These are phyloP conservation scores for Chaetops frenatus DNA, from an alignment of 2,113 vertebrate species.

Conservation along the genomic window DNA sequence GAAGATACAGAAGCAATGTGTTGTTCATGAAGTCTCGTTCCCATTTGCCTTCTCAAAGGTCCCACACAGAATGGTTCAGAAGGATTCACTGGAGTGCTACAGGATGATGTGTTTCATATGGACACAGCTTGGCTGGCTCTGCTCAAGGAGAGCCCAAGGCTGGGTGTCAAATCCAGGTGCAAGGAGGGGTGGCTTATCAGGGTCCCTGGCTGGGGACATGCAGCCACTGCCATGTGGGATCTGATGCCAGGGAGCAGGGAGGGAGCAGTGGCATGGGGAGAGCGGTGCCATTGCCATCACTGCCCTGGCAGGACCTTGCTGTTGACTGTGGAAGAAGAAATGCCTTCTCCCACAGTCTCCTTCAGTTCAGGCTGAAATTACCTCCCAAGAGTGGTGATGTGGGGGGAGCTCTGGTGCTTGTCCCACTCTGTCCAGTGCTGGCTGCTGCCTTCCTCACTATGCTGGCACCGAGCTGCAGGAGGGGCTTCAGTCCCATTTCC, in stretches of 20 bases:
- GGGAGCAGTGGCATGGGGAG: not conserved
- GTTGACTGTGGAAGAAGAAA: not conserved
- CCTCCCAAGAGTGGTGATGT: not conserved
- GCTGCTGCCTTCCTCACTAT: not conserved
- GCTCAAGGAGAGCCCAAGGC: not conserved
- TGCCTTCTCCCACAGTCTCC: not conserved
- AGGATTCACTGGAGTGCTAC: not conserved
- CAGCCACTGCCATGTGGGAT: not conserved
- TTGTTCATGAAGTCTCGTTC: not conserved
- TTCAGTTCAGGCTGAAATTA: not conserved
- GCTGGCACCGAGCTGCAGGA: not conserved
- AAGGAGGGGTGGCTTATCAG: not conserved
- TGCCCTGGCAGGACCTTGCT: not conserved
- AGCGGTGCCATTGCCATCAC: not conserved
- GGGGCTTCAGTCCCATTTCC: not conserved
- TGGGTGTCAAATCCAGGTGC: not conserved
- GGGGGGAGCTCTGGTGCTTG: not conserved
- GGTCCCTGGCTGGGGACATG: accelerated
- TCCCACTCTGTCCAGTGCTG: not conserved
- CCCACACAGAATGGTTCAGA: not conserved
- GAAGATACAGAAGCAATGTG: not conserved
- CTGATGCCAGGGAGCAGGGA: not conserved
- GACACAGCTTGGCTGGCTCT: not conserved
- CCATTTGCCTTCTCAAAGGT: accelerated
- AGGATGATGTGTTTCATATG: not conserved